A percentile compares a stretch with the other conserved stretches of the same genome.
Conservation (phyloP, 2,888 invertebrate species). For the Brachyptera putata region DNA sequence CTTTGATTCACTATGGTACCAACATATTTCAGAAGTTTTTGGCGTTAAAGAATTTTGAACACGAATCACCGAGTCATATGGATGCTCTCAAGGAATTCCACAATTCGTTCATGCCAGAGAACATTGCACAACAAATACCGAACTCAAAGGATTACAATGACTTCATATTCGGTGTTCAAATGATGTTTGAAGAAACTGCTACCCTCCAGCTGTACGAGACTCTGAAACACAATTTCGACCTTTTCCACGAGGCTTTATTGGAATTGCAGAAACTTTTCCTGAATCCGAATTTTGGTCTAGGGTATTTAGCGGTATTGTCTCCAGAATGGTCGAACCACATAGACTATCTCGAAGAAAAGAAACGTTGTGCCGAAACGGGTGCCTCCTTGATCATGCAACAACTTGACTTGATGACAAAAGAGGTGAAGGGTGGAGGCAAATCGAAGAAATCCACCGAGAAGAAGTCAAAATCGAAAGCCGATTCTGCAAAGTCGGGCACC, state of each 20-base stretch:
- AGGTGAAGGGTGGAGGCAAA: no score
- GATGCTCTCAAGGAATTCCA: background rate
- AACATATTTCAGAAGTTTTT: background rate
- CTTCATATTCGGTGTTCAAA: background rate
- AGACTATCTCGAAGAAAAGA: no score
- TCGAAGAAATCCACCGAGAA: background rate
- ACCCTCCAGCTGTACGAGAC: background rate
- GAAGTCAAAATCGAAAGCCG: no score
- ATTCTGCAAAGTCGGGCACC: no score
- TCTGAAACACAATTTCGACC: background rate
- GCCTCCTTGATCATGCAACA: no score
- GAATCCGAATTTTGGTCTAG: background rate
- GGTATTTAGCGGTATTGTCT: background rate
- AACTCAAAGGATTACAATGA: background rate
- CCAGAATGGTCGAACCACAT: no score
- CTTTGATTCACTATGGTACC: background rate
- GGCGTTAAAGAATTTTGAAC: background rate
- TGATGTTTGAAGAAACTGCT: background rate
- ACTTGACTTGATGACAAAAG: no score
- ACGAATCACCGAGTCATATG: background rate
- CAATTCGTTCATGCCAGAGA: background rate
- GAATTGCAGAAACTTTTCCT: background rate
- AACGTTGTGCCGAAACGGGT: no score
- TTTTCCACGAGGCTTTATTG: background rate
- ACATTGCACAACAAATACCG: background rate